Evolutionary conservation across 2,797 vertebrate genomes (phyloP), one percentile per base, ranked within the genome.

Genomic region (Etheostoma nigrum): DNA sequence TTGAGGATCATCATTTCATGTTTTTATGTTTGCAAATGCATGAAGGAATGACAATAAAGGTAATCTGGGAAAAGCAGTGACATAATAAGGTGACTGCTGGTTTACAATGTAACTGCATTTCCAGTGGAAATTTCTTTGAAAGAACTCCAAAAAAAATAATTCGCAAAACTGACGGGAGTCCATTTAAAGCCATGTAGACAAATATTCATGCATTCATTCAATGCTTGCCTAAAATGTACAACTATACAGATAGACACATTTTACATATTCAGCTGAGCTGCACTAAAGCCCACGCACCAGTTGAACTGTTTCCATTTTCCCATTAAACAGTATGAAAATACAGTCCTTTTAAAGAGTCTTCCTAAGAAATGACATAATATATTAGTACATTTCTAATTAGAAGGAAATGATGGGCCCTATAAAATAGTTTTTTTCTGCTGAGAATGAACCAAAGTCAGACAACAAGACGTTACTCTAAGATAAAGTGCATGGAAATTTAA

Each of bases 201-300:
- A 16, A 33, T 58, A 36, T 15, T 51, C 12, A 36, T 49, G 52
- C 14, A 40, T 40, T 40, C 36, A 40, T 40, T 40, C 36, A 40
- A 40, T 40, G 33, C 21, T 42, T 16, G 12, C 21, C 16, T 15
- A 45, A 21, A 40, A 21, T 18, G 18, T 10, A 52, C 13, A 67
- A 75, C 14, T 19, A 16, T 60, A 23, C 33, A 49, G n/a, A 61
- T 60, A 23, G 51, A 52, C 40, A 67, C 40, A 45, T 55, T 45
- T 55, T 12, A 66, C 21, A n/a, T 53, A n/a, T 45, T 77, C 19
- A 55, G 19, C 14, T 57, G 64, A 33, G 42, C 47, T 16, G 42
- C 30, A 36, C 1, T 27, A 7, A 55, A 23, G 15, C 19, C 18
- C 36, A 40, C 36, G 14, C 3, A 23, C 21, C 9, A 51, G 55